A percentile compares a stretch with the other conserved stretches of the same genome.
phyloP scores from a whole-genome alignment of 2,797 vertebrate genomes.

The Leuciscus waleckii region DNA sequence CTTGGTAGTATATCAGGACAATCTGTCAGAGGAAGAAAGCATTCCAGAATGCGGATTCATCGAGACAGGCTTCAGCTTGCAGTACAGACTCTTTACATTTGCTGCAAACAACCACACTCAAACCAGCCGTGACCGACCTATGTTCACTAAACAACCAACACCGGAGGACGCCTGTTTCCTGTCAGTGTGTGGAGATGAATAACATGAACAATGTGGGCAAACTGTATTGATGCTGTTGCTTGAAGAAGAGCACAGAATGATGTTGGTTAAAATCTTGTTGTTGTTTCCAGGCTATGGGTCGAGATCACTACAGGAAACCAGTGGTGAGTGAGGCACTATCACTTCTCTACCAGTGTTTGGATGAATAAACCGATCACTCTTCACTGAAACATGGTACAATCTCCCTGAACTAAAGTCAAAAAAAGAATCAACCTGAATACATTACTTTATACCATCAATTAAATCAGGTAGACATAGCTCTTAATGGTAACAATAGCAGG shows the following conservation, averaged over 20 bases:
- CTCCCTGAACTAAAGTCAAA: background rate
- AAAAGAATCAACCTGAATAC: background rate
- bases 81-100: background rate
- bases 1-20: background rate
- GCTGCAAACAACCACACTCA: background rate
- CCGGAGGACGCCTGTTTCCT: background rate
- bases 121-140: background rate
- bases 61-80: background rate
- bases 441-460: background rate
- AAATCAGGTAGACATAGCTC: background rate
- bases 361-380: background rate
- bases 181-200: background rate
- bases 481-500: background rate
- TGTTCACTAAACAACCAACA: background rate
- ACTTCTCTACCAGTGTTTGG: background rate
- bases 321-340: conserved; percentile 70
- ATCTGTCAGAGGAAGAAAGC: background rate
- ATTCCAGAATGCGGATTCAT: background rate
- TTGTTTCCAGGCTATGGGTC: conserved; percentile 73
- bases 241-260: background rate
- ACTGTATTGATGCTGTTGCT: background rate
- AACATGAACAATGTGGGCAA: background rate
- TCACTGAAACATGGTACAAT: background rate
- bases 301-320: conserved; percentile 78
- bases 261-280: background rate